Conservation (phyloP, 2,888 invertebrate genomes). For the Bombylius discolor region DNA sequence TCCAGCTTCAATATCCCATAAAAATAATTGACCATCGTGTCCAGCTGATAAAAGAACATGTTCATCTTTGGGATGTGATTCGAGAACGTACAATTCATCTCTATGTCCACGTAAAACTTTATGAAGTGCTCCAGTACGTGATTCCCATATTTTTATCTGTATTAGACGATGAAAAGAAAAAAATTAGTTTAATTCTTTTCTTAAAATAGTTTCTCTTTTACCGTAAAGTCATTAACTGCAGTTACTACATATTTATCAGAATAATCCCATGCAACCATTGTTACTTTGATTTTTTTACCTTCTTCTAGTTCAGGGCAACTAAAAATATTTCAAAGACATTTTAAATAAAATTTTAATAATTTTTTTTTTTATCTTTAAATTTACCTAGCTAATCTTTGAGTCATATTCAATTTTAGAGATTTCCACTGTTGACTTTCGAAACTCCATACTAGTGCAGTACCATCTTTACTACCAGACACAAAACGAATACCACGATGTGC, state of each 20-base stretch:
- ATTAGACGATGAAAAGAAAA: not conserved
- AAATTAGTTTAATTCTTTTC: not conserved
- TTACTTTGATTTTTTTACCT: conserved; percentile 61
- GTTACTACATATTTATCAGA: conserved; percentile 81
- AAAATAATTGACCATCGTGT: conserved; percentile 84
- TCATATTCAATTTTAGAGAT: conserved; percentile 59
- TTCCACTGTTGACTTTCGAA: conserved; percentile 86
- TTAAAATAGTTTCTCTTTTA: conserved; percentile 19
- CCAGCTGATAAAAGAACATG: conserved; percentile 83
- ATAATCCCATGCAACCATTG: conserved; percentile 93
- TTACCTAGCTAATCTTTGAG: conserved; percentile 46
- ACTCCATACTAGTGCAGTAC: conserved; percentile 85
- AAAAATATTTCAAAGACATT: not conserved
- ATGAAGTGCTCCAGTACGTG: conserved; percentile 49
- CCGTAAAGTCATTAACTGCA: conserved; percentile 76
- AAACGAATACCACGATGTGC: conserved; percentile 77
- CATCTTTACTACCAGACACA: conserved; percentile 91
- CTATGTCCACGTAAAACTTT: conserved; percentile 66
- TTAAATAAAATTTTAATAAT: not conserved
- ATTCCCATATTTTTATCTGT: conserved; percentile 61
- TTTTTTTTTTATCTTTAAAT: conserved; percentile 8
- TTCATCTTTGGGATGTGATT: conserved; percentile 77
- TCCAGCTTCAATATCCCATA: conserved; percentile 66
- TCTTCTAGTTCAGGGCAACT: conserved; percentile 40
- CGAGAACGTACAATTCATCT: conserved; percentile 88